Evolutionary conservation across 2,888 invertebrate genomes (phyloP), one percentile per base, ranked within the genome.

Genomic region (Gari tellinella): DNA sequence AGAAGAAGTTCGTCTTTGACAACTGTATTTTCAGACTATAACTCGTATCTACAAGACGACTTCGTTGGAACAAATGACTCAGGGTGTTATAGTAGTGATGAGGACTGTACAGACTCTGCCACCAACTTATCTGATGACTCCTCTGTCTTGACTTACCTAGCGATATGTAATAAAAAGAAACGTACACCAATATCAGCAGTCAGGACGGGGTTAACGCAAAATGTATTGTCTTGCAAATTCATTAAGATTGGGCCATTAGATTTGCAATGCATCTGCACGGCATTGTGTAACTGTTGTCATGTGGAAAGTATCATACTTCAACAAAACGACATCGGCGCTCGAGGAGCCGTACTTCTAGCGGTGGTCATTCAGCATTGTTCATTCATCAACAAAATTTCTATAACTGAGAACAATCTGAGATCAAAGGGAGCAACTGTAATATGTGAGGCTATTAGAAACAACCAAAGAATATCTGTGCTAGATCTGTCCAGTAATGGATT

Each of bases 401-500:
- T 85, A 15, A 66, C 74, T 3, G 75, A 81, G 45, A 85, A 85
- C 65, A 66, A 72, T 15, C 51, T 85, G 7, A 62, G 75, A n/a
- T 64, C 77, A 17, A 65, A 80, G 41, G 85, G 85, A 31, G 78
- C 78, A 12, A 69, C 62, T 21, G 37, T 62, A 1, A 75, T 85
- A 38, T 82, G 82, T 66, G 49, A 76, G n/a, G 82, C 81, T 14
- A 56, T 82, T 10, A 55, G 56, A 38, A 56, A 67, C 5, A 82
- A 82, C 46, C 72, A 63, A 19, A 63, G 49, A 38, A 66, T 85
- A 19, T 51, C 68, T 8, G 65, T 53, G 15, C 63, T 85, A 8
- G 85, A 85, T 76, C 58, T 85, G 3, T 83, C 83, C 55, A 83
- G 82, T 56, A 85, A 84, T 55, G 72, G 72, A 8, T 69, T 85